phyloP scores from a whole-genome alignment of 2,113 vertebrate species.

The Diphyllodes magnificus region DNA sequence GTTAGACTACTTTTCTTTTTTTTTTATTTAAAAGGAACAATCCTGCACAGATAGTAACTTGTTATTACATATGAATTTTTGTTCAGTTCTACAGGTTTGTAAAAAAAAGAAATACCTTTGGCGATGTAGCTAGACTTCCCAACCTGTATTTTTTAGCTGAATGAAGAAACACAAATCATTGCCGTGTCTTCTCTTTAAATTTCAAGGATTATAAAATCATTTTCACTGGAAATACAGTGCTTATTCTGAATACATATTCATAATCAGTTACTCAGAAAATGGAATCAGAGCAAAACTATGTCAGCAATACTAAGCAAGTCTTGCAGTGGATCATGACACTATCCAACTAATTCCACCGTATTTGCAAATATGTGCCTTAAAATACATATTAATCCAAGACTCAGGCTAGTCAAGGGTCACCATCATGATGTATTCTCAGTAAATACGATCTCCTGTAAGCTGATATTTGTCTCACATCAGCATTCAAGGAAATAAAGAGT shows the following conservation, averaged over 20 bases:
- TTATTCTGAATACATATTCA: background rate
- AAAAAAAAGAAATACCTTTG: background rate
- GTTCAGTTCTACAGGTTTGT: background rate
- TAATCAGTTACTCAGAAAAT: background rate
- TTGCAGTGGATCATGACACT: background rate
- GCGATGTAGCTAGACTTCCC: background rate
- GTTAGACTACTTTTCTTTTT: background rate
- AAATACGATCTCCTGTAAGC: background rate
- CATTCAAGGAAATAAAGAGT: background rate
- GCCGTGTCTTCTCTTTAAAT: background rate
- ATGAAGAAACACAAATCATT: background rate
- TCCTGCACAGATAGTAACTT: background rate
- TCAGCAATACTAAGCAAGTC: background rate
- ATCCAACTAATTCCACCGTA: background rate
- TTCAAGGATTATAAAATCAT: background rate
- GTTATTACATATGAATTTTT: background rate
- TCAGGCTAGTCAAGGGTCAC: background rate
- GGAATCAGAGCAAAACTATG: background rate
- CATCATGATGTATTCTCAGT: background rate
- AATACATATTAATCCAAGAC: background rate
- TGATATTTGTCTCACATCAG: background rate
- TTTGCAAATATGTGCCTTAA: background rate
- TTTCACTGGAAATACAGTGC: background rate
- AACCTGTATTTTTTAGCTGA: background rate
- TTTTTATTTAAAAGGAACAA: background rate